These are phyloP conservation scores for Oryzias curvinotus DNA, from an alignment of 2,113 vertebrate genomes.

Conservation along the genomic window DNA sequence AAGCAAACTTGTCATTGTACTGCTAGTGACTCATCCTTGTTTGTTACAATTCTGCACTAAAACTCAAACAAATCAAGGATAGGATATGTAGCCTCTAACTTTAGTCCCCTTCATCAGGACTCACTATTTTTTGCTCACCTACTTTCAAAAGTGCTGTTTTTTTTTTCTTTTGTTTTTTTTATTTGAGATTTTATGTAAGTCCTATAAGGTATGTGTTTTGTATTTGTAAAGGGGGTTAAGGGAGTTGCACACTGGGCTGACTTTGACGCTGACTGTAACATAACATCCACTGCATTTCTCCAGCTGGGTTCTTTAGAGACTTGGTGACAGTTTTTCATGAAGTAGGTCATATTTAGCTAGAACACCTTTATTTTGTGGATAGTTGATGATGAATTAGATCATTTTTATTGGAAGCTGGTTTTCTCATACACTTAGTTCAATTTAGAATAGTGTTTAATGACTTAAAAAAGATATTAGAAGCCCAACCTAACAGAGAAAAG, in stretches of 20 bases:
- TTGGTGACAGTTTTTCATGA: conserved; percentile 38
- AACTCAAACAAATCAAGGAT: conserved; percentile 68
- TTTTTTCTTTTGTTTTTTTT: conserved; percentile 24
- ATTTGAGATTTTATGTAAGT: conserved; percentile 48
- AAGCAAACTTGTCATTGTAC: conserved; percentile 45
- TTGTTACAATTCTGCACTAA: conserved; percentile 75
- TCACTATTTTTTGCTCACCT: conserved; percentile 9
- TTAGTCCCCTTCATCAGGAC: conserved; percentile 41
- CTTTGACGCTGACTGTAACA: conserved; percentile 53
- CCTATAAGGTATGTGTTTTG: conserved; percentile 64
- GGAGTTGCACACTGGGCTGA: conserved; percentile 67
- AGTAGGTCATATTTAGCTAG: conserved; percentile 44
- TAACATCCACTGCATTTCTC: conserved; percentile 37
- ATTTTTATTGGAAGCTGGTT: conserved; percentile 63
- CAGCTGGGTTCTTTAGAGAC: conserved; percentile 29
- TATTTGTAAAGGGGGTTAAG: conserved; percentile 70
- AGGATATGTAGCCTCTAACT: conserved; percentile 68
- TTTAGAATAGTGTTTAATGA: conserved; percentile 63
- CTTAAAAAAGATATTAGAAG: conserved; percentile 51
- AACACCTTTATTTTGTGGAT: conserved; percentile 41
- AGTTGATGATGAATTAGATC: conserved; percentile 35
- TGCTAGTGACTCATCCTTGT: conserved; percentile 69
- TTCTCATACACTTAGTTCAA: conserved; percentile 57
- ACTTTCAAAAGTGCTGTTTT: conserved; percentile 56
- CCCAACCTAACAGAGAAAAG: conserved; percentile 39